Conservation (phyloP, 1,140 invertebrate genomes). For the Atta texana region DNA sequence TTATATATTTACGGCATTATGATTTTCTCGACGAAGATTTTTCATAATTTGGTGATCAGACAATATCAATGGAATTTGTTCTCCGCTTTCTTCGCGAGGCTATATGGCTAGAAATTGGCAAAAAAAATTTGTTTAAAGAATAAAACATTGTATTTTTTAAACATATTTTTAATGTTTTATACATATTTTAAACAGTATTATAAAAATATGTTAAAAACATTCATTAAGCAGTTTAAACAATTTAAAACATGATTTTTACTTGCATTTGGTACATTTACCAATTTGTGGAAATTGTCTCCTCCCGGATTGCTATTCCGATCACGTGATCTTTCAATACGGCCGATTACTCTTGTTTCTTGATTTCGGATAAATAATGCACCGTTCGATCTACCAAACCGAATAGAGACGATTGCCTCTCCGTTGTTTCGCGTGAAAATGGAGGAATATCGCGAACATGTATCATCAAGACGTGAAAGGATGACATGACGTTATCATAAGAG, state of each 20-base stretch:
- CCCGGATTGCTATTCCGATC: conserved; percentile 11
- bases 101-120: too few species aligned
- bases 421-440: not conserved
- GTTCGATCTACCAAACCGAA: conserved; percentile 54
- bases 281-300: conserved; percentile 10
- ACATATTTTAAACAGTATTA: too few species aligned
- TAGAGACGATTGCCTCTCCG: not conserved
- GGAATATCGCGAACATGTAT: conserved; percentile 44
- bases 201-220: too few species aligned
- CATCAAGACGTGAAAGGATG: conserved; percentile 58
- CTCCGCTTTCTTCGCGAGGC: not conserved
- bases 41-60: conserved; percentile 19
- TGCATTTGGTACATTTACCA: too few species aligned
- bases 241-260: too few species aligned
- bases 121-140: too few species aligned
- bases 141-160: too few species aligned
- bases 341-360: conserved; percentile 59
- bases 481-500: conserved; percentile 53
- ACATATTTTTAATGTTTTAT: too few species aligned
- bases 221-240: too few species aligned
- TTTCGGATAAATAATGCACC: conserved; percentile 71
- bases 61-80: not conserved
- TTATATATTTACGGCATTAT: conserved; percentile 6
- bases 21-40: not conserved
- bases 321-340: conserved; percentile 45